A percentile compares a stretch with the other conserved stretches of the same genome.
Conservation (phyloP, 2,797 vertebrate genomes). For the Trematomus bernacchii region DNA sequence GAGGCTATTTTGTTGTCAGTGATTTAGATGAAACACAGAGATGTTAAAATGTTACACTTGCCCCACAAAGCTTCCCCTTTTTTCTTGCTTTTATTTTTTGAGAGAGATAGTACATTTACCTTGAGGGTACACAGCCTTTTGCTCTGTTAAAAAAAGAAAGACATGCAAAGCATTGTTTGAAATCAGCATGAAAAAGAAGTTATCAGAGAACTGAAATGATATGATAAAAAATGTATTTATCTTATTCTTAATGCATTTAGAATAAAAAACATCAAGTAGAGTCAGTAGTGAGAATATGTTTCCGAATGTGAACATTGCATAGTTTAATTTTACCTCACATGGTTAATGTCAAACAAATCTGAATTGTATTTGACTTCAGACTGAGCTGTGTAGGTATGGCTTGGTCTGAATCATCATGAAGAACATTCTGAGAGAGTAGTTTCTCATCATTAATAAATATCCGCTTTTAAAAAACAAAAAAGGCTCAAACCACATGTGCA, state of each 20-base stretch:
- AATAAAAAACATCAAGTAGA: conserved; percentile 1
- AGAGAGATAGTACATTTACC: conserved; percentile 80
- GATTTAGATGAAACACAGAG: conserved; percentile 87
- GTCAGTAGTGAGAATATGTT: conserved; percentile 41
- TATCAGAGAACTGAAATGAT: conserved; percentile 64
- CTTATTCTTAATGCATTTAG: conserved; percentile 40
- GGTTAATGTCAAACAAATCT: conserved; percentile 26
- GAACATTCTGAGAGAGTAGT: not conserved
- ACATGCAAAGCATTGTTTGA: conserved; percentile 71
- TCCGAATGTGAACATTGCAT: conserved; percentile 20
- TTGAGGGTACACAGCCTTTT: conserved; percentile 80
- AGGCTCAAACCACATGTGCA: not conserved
- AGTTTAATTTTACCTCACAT: conserved; percentile 34
- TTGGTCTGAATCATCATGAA: not conserved
- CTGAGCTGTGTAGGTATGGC: not conserved
- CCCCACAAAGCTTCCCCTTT: conserved; percentile 75
- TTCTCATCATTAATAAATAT: conserved; percentile 8
- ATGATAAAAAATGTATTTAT: conserved; percentile 56
- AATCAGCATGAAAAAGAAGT: conserved; percentile 72
- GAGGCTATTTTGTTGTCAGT: conserved; percentile 89
- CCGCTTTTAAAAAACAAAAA: not conserved
- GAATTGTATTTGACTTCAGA: not conserved
- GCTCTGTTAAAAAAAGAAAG: conserved; percentile 74
- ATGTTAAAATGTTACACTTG: conserved; percentile 86
- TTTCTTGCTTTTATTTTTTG: conserved; percentile 48